phyloP scores from a whole-genome alignment of 2,797 vertebrate genomes.

The Poeciliopsis paucimaculata region DNA sequence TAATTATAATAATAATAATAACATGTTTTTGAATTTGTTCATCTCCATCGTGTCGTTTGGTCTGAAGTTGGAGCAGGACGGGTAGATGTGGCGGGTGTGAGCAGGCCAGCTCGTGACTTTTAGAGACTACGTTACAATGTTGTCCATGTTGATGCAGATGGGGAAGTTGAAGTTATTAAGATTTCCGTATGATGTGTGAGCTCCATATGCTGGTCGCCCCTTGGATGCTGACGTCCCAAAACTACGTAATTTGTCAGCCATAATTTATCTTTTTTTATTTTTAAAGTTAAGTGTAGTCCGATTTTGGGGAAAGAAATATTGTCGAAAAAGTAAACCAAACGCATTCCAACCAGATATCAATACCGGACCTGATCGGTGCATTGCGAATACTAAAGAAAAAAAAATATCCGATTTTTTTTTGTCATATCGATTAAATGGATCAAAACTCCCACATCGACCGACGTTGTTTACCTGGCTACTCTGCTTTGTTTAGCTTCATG shows the following conservation, averaged over 20 bases:
- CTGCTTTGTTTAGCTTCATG: background rate
- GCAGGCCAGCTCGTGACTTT: conserved; percentile 13
- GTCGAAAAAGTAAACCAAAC: background rate
- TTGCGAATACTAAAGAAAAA: too few relatives aligned
- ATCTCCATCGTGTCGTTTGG: background rate
- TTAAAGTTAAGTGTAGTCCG: background rate
- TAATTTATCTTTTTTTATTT: too few relatives aligned
- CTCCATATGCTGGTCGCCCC: background rate
- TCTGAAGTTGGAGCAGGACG: conserved; percentile 14
- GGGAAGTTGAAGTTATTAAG: background rate
- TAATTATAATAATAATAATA: too few relatives aligned
- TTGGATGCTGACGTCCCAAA: background rate
- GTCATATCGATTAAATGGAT: background rate
- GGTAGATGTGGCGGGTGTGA: conserved; percentile 8
- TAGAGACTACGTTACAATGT: conserved; percentile 5
- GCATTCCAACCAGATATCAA: background rate
- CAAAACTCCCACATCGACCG: background rate
- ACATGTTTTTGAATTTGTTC: background rate
- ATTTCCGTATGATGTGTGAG: background rate
- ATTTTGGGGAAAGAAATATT: background rate
- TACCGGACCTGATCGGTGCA: background rate
- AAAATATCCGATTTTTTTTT: background rate
- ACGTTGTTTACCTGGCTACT: background rate
- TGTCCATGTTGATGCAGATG: background rate
- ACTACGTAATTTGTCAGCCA: background rate